Evolutionary conservation across 2,113 vertebrate species (phyloP), one percentile per base, ranked within the genome.

Genomic region (Pyxicephalus adspersus): DNA sequence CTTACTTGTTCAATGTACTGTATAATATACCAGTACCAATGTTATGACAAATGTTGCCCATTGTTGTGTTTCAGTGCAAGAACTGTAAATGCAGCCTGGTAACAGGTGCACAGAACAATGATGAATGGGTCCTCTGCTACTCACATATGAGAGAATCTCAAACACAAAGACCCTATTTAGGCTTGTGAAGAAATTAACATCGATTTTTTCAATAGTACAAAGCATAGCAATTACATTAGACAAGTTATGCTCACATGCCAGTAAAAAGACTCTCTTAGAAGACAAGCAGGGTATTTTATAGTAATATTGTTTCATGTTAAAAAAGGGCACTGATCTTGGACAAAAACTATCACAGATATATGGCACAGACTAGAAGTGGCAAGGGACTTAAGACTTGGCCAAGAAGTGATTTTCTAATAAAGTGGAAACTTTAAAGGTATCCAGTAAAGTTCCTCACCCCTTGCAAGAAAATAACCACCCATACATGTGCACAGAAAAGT

Each of bases 81-180:
- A 66, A 68, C 52, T 70, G 76, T 58, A 71, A 71, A 26, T 54
- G 18, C 68, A 68, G 52, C 4, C 54, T 58, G 51, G 29, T 45
- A 79, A 70, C 77, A 79, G 77, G 77, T 79, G 77, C 77, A 79
- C 23, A 20, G 65, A 70, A 79, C 77, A 79, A 68, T 79, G 54
- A 50, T 79, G 77, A 79, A 79, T 68, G 23, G 77, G 25, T 60
- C 45, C 54, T 26, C 63, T 77, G 63, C 61, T 1, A 23, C 52
- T 29, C 9, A 45, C 34, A 68, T 58, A 58, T 67, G 52, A 79
- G 52, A 18, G 64, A 60, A 45, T 25, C 65, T 34, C 11, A 26
- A 17, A 60, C 6, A 79, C 77, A 79, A 79, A 79, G 77, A 26
- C 65, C 16, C 54, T 38, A 60, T 79, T 79, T 79, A 68, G 23